Evolutionary conservation across 2,888 invertebrate species (phyloP), one percentile per base, ranked within the genome.

Genomic region (Agonum fuliginosum): DNA sequence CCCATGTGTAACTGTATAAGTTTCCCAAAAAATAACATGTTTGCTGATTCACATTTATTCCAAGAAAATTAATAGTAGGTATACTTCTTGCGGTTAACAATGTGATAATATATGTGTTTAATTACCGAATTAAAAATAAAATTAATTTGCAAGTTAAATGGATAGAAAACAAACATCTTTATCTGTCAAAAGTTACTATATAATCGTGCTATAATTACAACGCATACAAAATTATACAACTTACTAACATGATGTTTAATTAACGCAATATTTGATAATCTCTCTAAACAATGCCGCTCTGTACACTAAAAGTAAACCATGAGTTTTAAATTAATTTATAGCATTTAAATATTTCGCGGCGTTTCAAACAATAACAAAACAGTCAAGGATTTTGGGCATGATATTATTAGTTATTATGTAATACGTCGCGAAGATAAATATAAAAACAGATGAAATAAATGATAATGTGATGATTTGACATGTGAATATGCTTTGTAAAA

Each of bases 371-470:
- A 37, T 37, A 37, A 37, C 37, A 37, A 4, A 37, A 4, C 37
- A 30, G 37, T 37, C 37, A 37, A 37, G 37, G 37, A 37, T 37
- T 37, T 37, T 37, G 10, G 4, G 34, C 8, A 10, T 10, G 37
- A 37, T 37, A 34, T 34, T 34, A 37, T 34, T 34, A 37, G 37
- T 37, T 37, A n/a, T 37, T 37, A 37, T 37, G 37, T 37, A 37
- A 37, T 37, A 37, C 10, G 3, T n/a, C 10, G 12, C 8, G 37
- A 37, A 37, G 37, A 37, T 3, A 37, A 37, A 37, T 12, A 37
- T 2, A 37, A 37, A 37, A 37, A 37, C 37, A 10, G 10, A n/a
- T 37, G 6, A 37, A 37, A 30, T 30, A 37, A 37, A 37, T 37
- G 8, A 37, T 37, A 37, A 37, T 37, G 37, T n/a, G 37, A 3